Evolutionary conservation across 2,888 invertebrate species (phyloP), one percentile per base, ranked within the genome.

Genomic region (Eupithecia inturbata): DNA sequence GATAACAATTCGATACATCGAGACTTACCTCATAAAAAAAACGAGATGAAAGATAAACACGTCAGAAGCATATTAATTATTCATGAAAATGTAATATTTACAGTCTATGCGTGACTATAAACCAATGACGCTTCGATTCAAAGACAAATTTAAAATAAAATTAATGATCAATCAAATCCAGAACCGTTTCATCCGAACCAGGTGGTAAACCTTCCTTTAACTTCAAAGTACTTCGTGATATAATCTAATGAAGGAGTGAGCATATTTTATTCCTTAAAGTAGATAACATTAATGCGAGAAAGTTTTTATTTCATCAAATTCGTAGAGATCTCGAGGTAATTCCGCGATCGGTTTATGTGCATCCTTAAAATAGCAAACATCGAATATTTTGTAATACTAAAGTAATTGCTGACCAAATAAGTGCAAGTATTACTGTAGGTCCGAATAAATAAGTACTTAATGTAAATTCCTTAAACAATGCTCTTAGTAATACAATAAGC

Each of bases 401-500:
- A 53, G 49, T 88, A 86, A 88, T 87, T 77, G 88, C 89, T 89
- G 91, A 89, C 84, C 88, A 88, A 84, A 84, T 87, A 88, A 88
- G 93, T 93, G 94, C 92, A 88, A 88, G 88, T 91, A 92, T 88
- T 76, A 57, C 75, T 77, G 76, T 88, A 91, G n/a, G n/a, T n/a
- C n/a, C 85, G 88, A 88, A 85, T 89, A 78, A 87, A 88, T 89
- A 91, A 86, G 85, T 91, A 91, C 91, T 90, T 93, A 92, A 89
- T 80, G 85, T 88, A 90, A 90, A 92, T 90, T 89, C 89, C 93
- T 92, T 92, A 92, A 90, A 90, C 89, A 91, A 91, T 88, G 83
- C 88, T 89, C 91, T 91, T 93, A 91, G 86, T 84, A 91, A 89
- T 90, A 91, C 88, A 91, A 89, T 92, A 91, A 92, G 93, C 85